A percentile compares a stretch with the other conserved stretches of the same genome.
Evolutionary conservation across 2,888 invertebrate species (phyloP).

Genomic region (Lasioglossum figueresi): DNA sequence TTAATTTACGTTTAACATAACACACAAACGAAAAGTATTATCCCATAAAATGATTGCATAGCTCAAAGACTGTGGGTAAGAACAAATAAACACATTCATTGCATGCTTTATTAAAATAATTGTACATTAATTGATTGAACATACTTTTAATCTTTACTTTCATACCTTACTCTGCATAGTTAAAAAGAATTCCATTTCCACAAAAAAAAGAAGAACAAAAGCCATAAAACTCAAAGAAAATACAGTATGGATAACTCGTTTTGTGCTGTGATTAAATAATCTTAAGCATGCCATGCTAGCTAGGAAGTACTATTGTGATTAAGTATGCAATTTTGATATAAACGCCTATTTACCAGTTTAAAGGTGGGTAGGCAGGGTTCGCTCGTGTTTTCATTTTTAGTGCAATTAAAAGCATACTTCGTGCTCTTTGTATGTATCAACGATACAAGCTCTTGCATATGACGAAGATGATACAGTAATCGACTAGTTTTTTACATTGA

Average conservation of each 20-base stretch:
- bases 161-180: conserved; percentile 24
- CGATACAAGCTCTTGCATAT: conserved; percentile 20
- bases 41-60: conserved; percentile 27
- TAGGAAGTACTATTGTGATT: conserved; percentile 64
- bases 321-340: conserved; percentile 63
- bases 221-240: conserved; percentile 46
- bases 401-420: conserved; percentile 51
- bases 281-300: conserved; percentile 67
- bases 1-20: conserved; percentile 31
- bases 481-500: conserved; percentile 36
- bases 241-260: conserved; percentile 64
- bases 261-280: conserved; percentile 70
- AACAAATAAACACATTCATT: conserved; percentile 12
- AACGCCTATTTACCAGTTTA: conserved; percentile 51
- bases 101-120: conserved; percentile 38
- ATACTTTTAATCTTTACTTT: conserved; percentile 37
- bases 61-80: conserved; percentile 25
- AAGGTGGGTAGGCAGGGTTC: conserved; percentile 34
- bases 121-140: conserved; percentile 32
- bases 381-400: conserved; percentile 44
- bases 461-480: conserved; percentile 24
- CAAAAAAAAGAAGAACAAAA: conserved; percentile 47
- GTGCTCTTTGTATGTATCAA: conserved; percentile 20
- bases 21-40: conserved; percentile 36
- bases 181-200: conserved; percentile 41